Evolutionary conservation across 2,113 vertebrate species (phyloP).

Genomic region (Bufo bufo): DNA sequence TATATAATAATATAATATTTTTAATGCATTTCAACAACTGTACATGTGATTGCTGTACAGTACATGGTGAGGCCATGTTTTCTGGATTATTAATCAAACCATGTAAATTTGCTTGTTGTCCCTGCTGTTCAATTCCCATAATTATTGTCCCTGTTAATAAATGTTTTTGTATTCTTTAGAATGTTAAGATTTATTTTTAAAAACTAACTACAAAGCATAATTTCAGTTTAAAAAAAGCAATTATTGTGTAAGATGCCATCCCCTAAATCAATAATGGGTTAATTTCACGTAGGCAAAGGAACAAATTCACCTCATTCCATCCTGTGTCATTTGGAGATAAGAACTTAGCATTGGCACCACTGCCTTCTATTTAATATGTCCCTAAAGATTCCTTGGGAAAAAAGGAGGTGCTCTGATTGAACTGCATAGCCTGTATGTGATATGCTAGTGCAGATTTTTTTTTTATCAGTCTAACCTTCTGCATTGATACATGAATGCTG

Average conservation of each 20-base stretch:
- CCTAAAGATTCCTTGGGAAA: slow-evolving; percentile 68
- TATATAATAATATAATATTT: background rate
- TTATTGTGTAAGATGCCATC: background rate
- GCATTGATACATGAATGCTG: slow-evolving; percentile 96
- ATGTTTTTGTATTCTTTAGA: background rate
- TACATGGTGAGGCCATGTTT: background rate
- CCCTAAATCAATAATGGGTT: slow-evolving; percentile 35
- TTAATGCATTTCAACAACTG: background rate
- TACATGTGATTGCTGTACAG: background rate
- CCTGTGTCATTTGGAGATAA: slow-evolving; percentile 51
- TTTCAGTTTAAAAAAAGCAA: background rate
- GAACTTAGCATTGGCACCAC: slow-evolving; percentile 67
- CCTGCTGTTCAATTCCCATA: background rate
- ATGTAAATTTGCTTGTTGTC: background rate
- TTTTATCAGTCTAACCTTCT: slow-evolving; percentile 85
- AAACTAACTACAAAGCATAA: background rate
- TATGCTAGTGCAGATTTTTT: slow-evolving; percentile 79
- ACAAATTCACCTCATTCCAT: slow-evolving; percentile 41
- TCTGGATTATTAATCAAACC: background rate
- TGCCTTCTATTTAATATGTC: slow-evolving; percentile 62
- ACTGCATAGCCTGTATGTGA: slow-evolving; percentile 74
- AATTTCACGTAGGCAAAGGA: slow-evolving; percentile 29
- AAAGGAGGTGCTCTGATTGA: slow-evolving; percentile 72
- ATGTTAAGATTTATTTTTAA: background rate
- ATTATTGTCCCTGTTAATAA: background rate